Base-by-base conservation (phyloP, 2,888 invertebrate genomes). In the Sicus ferrugineus region DNA sequence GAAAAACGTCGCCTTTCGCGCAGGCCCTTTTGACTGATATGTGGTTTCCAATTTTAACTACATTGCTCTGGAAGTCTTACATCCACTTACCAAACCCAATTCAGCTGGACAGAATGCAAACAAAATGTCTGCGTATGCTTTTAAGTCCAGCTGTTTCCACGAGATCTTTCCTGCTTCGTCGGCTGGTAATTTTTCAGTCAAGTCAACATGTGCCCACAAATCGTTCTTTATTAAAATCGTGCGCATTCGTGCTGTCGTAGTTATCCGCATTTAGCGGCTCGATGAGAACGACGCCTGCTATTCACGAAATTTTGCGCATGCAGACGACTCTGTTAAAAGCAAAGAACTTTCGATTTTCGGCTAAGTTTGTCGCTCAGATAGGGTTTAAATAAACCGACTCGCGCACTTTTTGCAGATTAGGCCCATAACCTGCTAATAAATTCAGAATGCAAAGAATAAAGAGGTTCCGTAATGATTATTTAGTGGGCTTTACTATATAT, bases 181-280 rank as follows among this genome's bases (percentile, higher is more conserved):
- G 48, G n/a, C n/a, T 48, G 48, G 48, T 1, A 11, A 2, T 48
- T 16, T 48, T 48, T 48, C n/a, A 48, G 48, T 14, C 48, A 11
- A 11, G 48, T 48, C 48, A 1, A 48, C 48, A 48, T 19, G 7
- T 19, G n/a, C 1, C 48, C 48, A 48, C 48, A 48, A 16, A 19
- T 48, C 1, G 21, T 48, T 48, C n/a, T 48, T 48, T 1, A 48
- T 48, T 19, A 48, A 2, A n/a, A n/a, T 48, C 9, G 9, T 1
- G 48, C 48, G 48, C 48, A 19, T 19, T 19, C n/a, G 48, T 1
- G n/a, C 6, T 48, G 2, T 48, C 16, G 16, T 48, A 48, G 16
- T 48, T 48, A 16, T 48, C 48, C 48, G 48, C 48, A n/a, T 48
- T 48, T 48, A 48, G 48, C 48, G 48, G 48, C 48, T 7, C 34